phyloP scores from a whole-genome alignment of 2,113 vertebrate species.

The Lates calcarifer region DNA sequence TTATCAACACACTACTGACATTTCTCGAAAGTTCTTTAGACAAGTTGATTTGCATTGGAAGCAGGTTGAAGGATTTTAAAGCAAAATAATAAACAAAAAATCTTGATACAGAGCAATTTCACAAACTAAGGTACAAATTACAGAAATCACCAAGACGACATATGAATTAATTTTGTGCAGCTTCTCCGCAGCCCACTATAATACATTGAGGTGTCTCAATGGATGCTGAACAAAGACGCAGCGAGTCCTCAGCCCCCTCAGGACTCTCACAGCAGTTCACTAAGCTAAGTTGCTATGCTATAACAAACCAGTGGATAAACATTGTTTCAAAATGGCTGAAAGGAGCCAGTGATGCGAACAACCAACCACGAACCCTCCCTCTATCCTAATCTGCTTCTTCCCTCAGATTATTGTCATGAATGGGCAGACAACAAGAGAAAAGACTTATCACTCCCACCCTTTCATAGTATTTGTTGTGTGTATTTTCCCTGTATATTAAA shows the following conservation, averaged over 20 bases:
- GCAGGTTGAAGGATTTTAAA: too few relatives aligned
- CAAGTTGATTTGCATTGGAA: too few relatives aligned
- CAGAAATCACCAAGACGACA: constrained; percentile 16
- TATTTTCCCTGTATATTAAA: constrained; percentile 82
- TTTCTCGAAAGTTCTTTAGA: too few relatives aligned
- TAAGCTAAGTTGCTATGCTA: constrained; percentile 68
- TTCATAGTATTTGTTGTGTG: constrained; percentile 75
- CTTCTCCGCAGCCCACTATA: constrained; percentile 8
- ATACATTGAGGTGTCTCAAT: constrained; percentile 41
- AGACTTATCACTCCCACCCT: constrained; percentile 75
- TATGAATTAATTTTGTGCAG: constrained; percentile 33
- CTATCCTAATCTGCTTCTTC: constrained; percentile 75
- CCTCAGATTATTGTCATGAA: constrained; percentile 81
- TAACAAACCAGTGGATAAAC: constrained; percentile 74
- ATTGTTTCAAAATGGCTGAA: constrained; percentile 81
- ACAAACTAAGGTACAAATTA: background rate
- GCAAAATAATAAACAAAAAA: background rate
- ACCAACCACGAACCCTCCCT: constrained; percentile 67
- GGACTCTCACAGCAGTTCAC: constrained; percentile 67
- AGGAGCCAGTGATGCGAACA: constrained; percentile 77
- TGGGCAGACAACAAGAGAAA: constrained; percentile 65
- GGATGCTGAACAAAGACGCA: constrained; percentile 70
- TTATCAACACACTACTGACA: too few relatives aligned
- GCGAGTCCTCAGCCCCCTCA: constrained; percentile 59
- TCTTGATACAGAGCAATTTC: background rate